Base-by-base conservation (phyloP, 2,113 vertebrate genomes). In the Zootoca vivipara region DNA sequence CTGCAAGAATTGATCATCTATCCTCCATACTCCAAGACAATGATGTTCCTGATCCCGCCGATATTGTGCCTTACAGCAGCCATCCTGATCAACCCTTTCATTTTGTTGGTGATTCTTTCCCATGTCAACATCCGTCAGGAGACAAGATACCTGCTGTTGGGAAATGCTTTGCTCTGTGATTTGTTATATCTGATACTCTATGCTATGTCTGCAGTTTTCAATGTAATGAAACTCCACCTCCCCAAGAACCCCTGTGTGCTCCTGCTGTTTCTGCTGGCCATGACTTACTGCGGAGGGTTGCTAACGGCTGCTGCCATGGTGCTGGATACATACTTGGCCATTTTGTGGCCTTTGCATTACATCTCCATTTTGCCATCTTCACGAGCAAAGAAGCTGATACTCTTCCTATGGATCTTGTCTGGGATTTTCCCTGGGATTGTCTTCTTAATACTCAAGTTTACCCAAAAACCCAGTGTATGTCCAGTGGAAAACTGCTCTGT, bases 131-230 rank as follows among this genome's bases (percentile, higher is more conserved):
- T 97, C 86, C 96, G 96, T 33, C 96, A 93, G 90, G 96, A 98
- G 92, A 97, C 97, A 2, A 97, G 96, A 85, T 98, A 97, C 93
- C 92, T 97, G 81, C 96, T 98, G 52, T 93, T 98, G 91, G 96
- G 96, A 67, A 98, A 97, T 0, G 91, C 94, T 81, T 88, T 97
- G 91, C 88, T 98, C 26, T 96, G 95, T n/a, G 97, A 98, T 83
- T 93, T 98, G 33, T 91, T 97, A 6, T 98, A 97, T 92, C 91
- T 97, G 42, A 58, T 96, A 8, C 89, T 96, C 88, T 97, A 96
- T 88, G 92, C 96, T 15, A 64, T 97, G 64, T 96, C 88, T 7
- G 92, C 95, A 20, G 91, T 95, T 73, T 89, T 98, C 90, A 97
- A 95, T 28, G 85, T 92, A 5, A 93, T 95, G 3, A 89, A 79